Base-by-base conservation (phyloP, 2,888 invertebrate species). In the Pyrocoelia pectoralis region DNA sequence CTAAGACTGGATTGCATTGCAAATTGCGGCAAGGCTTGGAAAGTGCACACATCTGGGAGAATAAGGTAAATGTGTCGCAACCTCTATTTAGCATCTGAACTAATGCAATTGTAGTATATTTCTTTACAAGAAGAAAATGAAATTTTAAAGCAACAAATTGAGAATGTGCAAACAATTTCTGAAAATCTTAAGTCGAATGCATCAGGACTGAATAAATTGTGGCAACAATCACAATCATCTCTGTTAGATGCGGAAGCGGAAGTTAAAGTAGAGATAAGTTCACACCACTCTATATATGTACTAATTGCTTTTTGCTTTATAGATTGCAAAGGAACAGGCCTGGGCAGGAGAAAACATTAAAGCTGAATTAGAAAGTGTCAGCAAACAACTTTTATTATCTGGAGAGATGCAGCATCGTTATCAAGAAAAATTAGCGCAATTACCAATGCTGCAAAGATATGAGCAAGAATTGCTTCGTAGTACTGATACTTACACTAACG, bases 401-500 rank as follows among this genome's bases (percentile, higher is more conserved):
- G 86, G 87, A 1, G 87, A 88, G 74, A 79, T 85, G 15, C 85
- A 86, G 68, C 76, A 84, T 41, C 84, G 84, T 66, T 85, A 85
- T 71, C 81, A 83, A 18, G 86, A 87, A 72, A 81, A 82, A 61
- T 76, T 87, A 43, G 77, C 81, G 5, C 83, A 84, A 69, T 72
- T 85, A 15, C 78, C 82, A 15, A 79, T 81, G 19, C 76, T 80
- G 65, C 78, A 80, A 12, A 81, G 82, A 54, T 77, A 79, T 38
- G 83, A 84, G 55, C 80, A 82, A 52, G 86, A 86, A 73, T 69
- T 83, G 12, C 76, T 77, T 24, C 70, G 72, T 41, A 73, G 83
- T 59, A 82, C 83, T 56, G 84, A 84, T 43, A 76, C 83, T 19
- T 85, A 82, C 70, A 80, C 80, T 61, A 80, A 82, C 38, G 86